Percentiles rank a stretch among this genome's conserved stretches.
phyloP scores from a whole-genome alignment of 1,140 invertebrate species.

The Maconellicoccus hirsutus region DNA sequence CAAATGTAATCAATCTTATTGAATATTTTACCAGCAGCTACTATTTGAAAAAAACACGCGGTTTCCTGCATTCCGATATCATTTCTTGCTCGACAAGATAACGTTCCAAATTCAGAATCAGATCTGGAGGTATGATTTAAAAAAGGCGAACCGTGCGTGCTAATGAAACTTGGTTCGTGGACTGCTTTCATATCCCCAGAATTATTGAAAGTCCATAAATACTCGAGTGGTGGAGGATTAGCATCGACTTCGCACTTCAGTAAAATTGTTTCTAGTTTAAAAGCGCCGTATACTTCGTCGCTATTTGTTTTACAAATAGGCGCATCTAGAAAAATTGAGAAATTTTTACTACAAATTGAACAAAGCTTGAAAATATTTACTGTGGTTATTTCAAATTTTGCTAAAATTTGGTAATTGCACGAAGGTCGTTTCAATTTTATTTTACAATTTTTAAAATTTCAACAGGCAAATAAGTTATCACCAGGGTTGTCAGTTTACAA shows the following conservation, averaged over 20 bases:
- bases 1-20: no score
- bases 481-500: no score
- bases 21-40: constrained; percentile 45
- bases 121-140: constrained; percentile 41
- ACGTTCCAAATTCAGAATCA: constrained; percentile 60
- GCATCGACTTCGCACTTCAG: constrained; percentile 80
- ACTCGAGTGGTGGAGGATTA: constrained; percentile 65
- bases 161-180: constrained; percentile 36
- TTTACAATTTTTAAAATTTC: no score
- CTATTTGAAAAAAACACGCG: constrained; percentile 60
- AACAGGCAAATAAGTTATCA: no score
- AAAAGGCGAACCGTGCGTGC: constrained; percentile 38
- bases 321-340: constrained; percentile 56
- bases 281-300: constrained; percentile 75
- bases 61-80: constrained; percentile 51
- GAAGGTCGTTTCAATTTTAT: no score
- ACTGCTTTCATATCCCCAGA: constrained; percentile 37
- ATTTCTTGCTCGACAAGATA: constrained; percentile 55
- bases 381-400: no score
- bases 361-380: no score
- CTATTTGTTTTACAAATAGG: constrained; percentile 65
- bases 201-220: constrained; percentile 87
- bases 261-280: constrained; percentile 75
- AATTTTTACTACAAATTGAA: no score
- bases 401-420: no score